A percentile compares a stretch with the other conserved stretches of the same genome.
phyloP scores from a whole-genome alignment of 2,888 invertebrate species.

The Caenorhabditis plicata region DNA sequence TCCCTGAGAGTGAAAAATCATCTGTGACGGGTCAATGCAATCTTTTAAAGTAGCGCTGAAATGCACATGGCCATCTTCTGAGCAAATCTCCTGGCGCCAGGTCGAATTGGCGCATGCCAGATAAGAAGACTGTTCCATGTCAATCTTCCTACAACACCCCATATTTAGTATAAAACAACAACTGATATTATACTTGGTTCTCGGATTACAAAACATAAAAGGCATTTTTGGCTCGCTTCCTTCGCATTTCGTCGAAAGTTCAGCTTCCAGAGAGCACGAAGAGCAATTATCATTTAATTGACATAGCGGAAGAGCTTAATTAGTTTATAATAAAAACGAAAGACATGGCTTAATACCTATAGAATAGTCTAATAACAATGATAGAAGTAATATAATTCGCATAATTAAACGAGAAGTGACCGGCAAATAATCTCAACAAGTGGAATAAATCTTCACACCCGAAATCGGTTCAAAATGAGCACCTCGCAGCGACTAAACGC shows the following conservation, averaged over 20 bases:
- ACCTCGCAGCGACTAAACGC: too few relatives aligned
- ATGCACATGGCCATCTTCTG: constrained; percentile 31
- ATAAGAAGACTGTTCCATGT: constrained; percentile 37
- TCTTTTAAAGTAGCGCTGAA: constrained; percentile 25
- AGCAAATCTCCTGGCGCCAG: constrained; percentile 39
- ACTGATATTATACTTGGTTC: constrained; percentile 35
- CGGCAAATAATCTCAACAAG: too few relatives aligned
- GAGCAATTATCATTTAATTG: constrained; percentile 14
- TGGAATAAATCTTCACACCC: too few relatives aligned
- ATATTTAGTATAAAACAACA: not conserved
- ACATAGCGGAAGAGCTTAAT: constrained; percentile 11
- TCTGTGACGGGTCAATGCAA: constrained; percentile 36
- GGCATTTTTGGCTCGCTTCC: constrained; percentile 18
- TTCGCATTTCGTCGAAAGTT: constrained; percentile 17
- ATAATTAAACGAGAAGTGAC: too few relatives aligned
- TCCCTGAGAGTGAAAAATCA: constrained; percentile 40
- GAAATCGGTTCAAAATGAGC: too few relatives aligned
- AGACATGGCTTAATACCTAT: too few relatives aligned
- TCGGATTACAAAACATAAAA: constrained; percentile 42
- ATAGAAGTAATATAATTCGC: too few relatives aligned
- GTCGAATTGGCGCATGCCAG: constrained; percentile 28
- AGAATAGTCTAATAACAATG: too few relatives aligned
- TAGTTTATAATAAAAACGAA: too few relatives aligned
- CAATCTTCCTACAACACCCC: constrained; percentile 35
- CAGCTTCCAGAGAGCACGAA: constrained; percentile 19